A percentile compares a stretch with the other conserved stretches of the same genome.
Evolutionary conservation across 2,113 vertebrate genomes (phyloP).

Genomic region (Physeter macrocephalus): DNA sequence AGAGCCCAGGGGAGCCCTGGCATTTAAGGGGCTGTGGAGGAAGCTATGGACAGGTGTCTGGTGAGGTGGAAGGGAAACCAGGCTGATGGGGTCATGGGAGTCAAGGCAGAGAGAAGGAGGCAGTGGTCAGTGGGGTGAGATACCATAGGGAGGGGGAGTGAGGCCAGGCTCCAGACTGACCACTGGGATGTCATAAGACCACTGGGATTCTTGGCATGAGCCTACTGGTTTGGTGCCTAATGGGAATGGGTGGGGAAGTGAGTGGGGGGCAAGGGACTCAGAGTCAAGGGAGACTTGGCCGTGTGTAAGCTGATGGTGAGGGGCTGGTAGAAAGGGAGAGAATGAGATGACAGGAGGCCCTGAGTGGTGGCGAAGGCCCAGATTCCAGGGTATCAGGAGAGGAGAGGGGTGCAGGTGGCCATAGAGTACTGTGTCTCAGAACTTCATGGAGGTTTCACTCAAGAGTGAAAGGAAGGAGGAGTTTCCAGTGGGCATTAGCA

Average conservation of each 20-base stretch:
- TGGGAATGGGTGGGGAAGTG: neutral
- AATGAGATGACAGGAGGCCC: neutral
- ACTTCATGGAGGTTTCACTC: neutral
- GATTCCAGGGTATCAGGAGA: neutral
- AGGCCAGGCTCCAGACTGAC: neutral
- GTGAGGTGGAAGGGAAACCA: neutral
- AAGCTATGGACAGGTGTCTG: neutral
- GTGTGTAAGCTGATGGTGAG: neutral
- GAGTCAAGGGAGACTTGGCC: neutral
- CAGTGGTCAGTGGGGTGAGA: neutral
- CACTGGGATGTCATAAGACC: neutral
- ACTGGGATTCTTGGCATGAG: neutral
- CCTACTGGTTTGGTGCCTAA: neutral
- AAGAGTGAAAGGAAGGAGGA: neutral
- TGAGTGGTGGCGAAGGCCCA: neutral
- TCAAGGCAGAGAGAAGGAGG: neutral
- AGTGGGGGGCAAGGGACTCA: neutral
- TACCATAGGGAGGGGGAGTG: neutral
- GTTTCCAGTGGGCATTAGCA: neutral
- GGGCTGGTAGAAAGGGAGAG: neutral
- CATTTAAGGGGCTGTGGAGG: neutral
- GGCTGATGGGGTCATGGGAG: neutral
- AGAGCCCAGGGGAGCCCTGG: neutral
- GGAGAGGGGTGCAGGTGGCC: neutral
- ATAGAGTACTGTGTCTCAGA: neutral